Evolutionary conservation across 64 coral and sea anemone species (phyloP), one percentile per base, ranked within the genome.

Genomic region (Montipora efflorescens): DNA sequence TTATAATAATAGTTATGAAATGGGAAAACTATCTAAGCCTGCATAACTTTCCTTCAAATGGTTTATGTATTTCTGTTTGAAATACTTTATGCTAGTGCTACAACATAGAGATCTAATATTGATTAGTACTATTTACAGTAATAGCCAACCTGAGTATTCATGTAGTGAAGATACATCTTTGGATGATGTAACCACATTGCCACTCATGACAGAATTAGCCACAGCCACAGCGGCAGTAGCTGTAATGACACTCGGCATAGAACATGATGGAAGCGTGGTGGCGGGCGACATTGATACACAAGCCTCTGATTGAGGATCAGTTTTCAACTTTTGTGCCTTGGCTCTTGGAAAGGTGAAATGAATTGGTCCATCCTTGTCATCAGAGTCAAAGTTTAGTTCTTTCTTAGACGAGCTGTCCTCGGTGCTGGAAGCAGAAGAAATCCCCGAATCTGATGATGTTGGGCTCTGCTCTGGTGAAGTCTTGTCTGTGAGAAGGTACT

Each of bases 371-470:
- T 97, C 96, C 91, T 94, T 97, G 12, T 74, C 58, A 66, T 96
- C 92, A 14, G 88, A 87, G 59, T 91, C 91, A 70, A 93, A 82
- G 59, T 80, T 90, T 0, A 94, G 85, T 68, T 96, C 94, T 59
- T 77, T 96, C 53, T 95, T 99, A 11, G 80, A 92, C 47, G 95
- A 95, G 80, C 92, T 96, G 10, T 90, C 88, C 48, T 96, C 94
- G 16, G 80, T 87, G 75, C 98, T 99, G 13, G 98, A 99, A 25
- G 95, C 92, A 28, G 98, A 99, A 2, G 98, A 99, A 76, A 99
- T 99, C 4, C 92, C 98, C 0, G 98, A 99, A 75, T 99, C 98
- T 22, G 98, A 95, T 2, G 98, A 99, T 0, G 98, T 99, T 43
- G 98, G 98, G n/a, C 98, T 99, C 80, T 92, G 89, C n/a, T 99